Percentiles rank a stretch among this genome's conserved stretches.
Evolutionary conservation across 2,888 invertebrate species (phyloP).

Genomic region (Cheilosia scutellata): DNA sequence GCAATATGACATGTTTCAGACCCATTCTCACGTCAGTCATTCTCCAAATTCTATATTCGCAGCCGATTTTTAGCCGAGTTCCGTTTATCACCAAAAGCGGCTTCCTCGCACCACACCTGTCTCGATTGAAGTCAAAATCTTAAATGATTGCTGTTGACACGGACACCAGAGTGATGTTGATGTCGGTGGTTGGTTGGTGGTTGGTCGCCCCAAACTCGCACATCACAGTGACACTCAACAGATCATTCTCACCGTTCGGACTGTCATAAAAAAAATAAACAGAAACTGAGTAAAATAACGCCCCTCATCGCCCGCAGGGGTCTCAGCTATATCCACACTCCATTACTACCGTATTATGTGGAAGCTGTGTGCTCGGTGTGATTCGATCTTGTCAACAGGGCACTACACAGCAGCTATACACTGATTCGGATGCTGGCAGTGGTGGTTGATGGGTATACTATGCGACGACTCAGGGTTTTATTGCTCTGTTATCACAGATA

Average conservation of each 20-base stretch:
- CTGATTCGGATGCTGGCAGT: constrained; percentile 62
- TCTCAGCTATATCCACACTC: constrained; percentile 50
- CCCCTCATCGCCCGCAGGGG: constrained; percentile 43
- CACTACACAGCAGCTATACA: constrained; percentile 65
- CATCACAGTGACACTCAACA: constrained; percentile 73
- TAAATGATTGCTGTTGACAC: constrained; percentile 75
- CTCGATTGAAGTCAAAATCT: constrained; percentile 81
- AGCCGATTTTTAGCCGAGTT: constrained; percentile 38
- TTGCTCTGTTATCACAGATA: constrained; percentile 73
- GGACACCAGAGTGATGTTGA: constrained; percentile 69
- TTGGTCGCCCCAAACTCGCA: constrained; percentile 67
- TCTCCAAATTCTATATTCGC: constrained; percentile 45
- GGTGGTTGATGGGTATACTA: constrained; percentile 48
- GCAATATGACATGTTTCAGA: constrained; percentile 82
- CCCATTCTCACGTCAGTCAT: constrained; percentile 83
- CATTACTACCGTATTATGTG: constrained; percentile 74
- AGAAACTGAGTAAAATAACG: constrained; percentile 23
- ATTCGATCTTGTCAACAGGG: constrained; percentile 75
- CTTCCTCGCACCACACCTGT: constrained; percentile 78
- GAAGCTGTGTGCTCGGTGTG: constrained; percentile 75
- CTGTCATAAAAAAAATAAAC: constrained; percentile 70
- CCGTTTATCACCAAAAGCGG: constrained; percentile 43
- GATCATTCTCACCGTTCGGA: constrained; percentile 69
- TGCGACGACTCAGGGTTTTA: constrained; percentile 51
- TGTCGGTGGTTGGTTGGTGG: constrained; percentile 71